Percentiles rank a stretch among this genome's conserved stretches.
Evolutionary conservation across 2,888 invertebrate species (phyloP).

Genomic region (Noctua pronuba): DNA sequence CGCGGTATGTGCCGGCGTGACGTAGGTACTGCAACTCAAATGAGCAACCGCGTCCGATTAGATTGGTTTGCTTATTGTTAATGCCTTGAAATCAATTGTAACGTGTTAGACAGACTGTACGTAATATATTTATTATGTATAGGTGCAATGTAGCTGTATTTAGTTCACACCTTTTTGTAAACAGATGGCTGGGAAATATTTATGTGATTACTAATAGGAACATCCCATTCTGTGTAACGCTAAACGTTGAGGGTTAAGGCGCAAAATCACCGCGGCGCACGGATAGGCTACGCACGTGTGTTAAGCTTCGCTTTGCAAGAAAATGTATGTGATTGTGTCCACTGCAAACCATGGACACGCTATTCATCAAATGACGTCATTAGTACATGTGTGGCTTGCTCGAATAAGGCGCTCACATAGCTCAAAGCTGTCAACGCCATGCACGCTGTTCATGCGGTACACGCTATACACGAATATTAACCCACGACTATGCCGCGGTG

Average conservation of each 20-base stretch:
- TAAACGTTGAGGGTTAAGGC: neutral
- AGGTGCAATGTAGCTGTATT: neutral
- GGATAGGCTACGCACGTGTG: no score
- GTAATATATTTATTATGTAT: neutral
- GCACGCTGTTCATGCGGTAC: no score
- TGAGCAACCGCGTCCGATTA: slow-evolving; percentile 20
- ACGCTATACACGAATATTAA: no score
- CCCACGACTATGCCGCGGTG: no score
- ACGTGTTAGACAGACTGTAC: slow-evolving; percentile 4
- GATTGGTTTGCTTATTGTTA: slow-evolving; percentile 33
- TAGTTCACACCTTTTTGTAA: neutral
- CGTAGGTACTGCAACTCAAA: neutral
- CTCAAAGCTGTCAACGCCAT: no score
- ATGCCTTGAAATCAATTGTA: slow-evolving; percentile 54
- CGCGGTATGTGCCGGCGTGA: neutral
- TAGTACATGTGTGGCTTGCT: no score
- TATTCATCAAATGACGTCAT: no score
- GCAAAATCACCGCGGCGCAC: no score
- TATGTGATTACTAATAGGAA: neutral
- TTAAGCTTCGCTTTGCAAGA: no score
- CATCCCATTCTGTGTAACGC: neutral
- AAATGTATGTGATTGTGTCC: no score
- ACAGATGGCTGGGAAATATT: neutral
- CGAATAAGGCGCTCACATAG: no score
- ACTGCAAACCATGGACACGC: no score